A percentile compares a stretch with the other conserved stretches of the same genome.
phyloP scores from a whole-genome alignment of 1,140 invertebrate genomes.

The Myzus persicae region DNA sequence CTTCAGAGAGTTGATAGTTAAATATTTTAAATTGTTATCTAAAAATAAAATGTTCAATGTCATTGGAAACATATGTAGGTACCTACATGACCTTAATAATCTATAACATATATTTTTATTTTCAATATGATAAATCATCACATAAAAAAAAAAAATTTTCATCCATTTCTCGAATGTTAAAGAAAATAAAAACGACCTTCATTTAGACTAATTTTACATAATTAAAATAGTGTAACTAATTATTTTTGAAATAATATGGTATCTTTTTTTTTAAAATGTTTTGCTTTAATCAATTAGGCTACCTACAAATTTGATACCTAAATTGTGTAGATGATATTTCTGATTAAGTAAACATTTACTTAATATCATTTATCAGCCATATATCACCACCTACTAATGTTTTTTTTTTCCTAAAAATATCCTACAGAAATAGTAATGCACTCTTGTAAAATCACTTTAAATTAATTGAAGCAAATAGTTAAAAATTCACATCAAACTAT shows the following conservation, averaged over 20 bases:
- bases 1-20: neutral
- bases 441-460: neutral
- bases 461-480: neutral
- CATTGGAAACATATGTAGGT: neutral
- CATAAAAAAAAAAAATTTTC: neutral
- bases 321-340: neutral
- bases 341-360: neutral
- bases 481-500: neutral
- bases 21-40: constrained; percentile 21
- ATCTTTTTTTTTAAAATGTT: neutral
- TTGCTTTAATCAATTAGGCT: neutral
- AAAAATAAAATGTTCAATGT: constrained; percentile 18
- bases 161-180: neutral
- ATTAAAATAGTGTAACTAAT: neutral
- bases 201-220: neutral
- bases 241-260: neutral
- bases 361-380: neutral
- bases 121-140: neutral
- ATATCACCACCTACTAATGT: neutral
- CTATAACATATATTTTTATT: neutral
- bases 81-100: constrained; percentile 3
- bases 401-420: neutral
- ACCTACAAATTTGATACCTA: neutral
- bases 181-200: neutral
- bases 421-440: neutral